A percentile compares a stretch with the other conserved stretches of the same genome.
phyloP scores from a whole-genome alignment of 2,888 invertebrate species.

The Apodemia zela region DNA sequence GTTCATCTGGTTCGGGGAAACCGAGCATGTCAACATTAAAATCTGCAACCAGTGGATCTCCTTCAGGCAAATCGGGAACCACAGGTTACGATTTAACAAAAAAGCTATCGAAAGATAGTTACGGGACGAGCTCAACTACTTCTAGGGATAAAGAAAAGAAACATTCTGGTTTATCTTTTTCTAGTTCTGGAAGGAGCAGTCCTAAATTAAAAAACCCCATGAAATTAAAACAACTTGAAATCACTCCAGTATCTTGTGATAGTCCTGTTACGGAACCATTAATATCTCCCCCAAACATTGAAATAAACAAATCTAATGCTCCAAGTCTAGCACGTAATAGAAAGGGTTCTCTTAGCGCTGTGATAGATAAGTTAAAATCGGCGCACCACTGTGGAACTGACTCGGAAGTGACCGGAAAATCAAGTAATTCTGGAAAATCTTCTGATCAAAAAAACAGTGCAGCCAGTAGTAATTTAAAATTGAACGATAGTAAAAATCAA shows the following conservation, averaged over 20 bases:
- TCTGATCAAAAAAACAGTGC: constrained; percentile 71
- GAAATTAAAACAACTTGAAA: constrained; percentile 85
- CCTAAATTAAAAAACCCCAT: constrained; percentile 85
- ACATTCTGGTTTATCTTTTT: constrained; percentile 72
- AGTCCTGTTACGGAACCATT: constrained; percentile 64
- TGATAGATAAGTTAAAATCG: constrained; percentile 92
- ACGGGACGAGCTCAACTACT: constrained; percentile 57
- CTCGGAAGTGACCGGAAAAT: constrained; percentile 68
- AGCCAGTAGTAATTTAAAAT: constrained; percentile 58
- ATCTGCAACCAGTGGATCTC: constrained; percentile 86
- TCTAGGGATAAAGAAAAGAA: constrained; percentile 80
- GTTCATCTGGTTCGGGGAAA: constrained; percentile 87
- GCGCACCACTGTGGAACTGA: constrained; percentile 84
- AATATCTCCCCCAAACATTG: constrained; percentile 76
- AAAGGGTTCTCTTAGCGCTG: constrained; percentile 89
- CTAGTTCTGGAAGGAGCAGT: constrained; percentile 80
- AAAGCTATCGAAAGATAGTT: constrained; percentile 76
- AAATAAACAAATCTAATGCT: constrained; percentile 81
- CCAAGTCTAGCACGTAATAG: constrained; percentile 83
- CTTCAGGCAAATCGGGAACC: constrained; percentile 81
- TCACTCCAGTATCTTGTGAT: constrained; percentile 77
- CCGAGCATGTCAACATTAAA: constrained; percentile 94
- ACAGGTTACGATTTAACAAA: constrained; percentile 78
- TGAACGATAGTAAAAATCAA: constrained; percentile 82
- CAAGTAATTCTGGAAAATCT: constrained; percentile 62